These are phyloP conservation scores for Neodiprion lecontei DNA, from an alignment of 1,140 invertebrate genomes.

Conservation along the genomic window DNA sequence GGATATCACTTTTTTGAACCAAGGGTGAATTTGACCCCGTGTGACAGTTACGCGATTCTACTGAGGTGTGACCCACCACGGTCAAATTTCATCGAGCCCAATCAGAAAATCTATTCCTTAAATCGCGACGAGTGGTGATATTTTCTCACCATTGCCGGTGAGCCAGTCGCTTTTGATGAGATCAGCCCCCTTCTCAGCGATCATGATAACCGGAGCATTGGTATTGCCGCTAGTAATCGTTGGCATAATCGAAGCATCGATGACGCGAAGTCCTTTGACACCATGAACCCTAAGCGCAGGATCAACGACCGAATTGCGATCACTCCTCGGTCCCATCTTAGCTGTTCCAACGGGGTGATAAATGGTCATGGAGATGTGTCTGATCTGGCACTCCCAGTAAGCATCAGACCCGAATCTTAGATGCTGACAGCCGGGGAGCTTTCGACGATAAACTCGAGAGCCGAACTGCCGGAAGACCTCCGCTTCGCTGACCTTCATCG, in stretches of 20 bases:
- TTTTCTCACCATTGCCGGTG: too few species aligned
- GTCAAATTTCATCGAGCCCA: too few species aligned
- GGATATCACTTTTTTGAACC: too few species aligned
- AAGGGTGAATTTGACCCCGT: too few species aligned
- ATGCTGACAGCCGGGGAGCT: slow-evolving; percentile 80
- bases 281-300: slow-evolving; percentile 79
- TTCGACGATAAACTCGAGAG: slow-evolving; percentile 74
- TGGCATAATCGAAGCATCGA: slow-evolving; percentile 91
- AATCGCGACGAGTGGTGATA: too few species aligned
- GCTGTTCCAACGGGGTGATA: slow-evolving; percentile 84
- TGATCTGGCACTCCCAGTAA: slow-evolving; percentile 86
- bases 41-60: too few species aligned
- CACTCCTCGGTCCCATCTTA: slow-evolving; percentile 83
- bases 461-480: slow-evolving; percentile 83
- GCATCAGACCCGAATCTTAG: slow-evolving; percentile 76
- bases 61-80: too few species aligned
- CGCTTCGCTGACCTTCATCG: slow-evolving; percentile 73
- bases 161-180: slow-evolving; percentile 80
- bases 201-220: slow-evolving; percentile 87
- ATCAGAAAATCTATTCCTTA: too few species aligned
- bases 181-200: slow-evolving; percentile 85
- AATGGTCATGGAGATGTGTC: slow-evolving; percentile 86
- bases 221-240: slow-evolving; percentile 82
- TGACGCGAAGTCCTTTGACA: slow-evolving; percentile 77
- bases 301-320: slow-evolving; percentile 83